Percentiles rank a stretch among this genome's conserved stretches.
Evolutionary conservation across 1,140 invertebrate species (phyloP).

Genomic region (Bombus fervidus): DNA sequence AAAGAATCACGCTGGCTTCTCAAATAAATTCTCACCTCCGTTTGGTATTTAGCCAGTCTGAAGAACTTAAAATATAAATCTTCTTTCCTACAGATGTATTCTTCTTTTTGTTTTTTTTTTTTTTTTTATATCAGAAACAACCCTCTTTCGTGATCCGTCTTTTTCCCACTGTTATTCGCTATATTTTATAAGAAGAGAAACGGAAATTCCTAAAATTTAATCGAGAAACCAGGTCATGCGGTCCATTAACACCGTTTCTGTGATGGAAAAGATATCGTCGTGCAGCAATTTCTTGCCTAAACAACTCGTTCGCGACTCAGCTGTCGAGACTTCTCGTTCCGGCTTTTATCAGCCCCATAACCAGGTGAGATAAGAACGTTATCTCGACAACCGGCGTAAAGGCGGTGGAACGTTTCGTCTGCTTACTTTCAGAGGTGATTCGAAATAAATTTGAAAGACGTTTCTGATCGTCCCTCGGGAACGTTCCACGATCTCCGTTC

Average conservation of each 20-base stretch:
- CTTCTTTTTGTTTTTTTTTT: no score
- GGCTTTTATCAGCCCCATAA: slow-evolving; percentile 58
- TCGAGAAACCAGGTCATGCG: not conserved
- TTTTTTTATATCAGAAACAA: not conserved
- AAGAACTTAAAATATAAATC: not conserved
- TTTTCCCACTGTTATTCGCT: no score
- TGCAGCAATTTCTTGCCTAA: slow-evolving; percentile 42
- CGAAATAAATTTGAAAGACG: slow-evolving; percentile 1
- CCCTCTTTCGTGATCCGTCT: no score
- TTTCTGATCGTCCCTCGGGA: not conserved
- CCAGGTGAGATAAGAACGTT: slow-evolving; percentile 44
- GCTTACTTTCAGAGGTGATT: slow-evolving; percentile 50
- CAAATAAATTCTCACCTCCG: slow-evolving; percentile 30
- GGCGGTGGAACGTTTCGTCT: slow-evolving; percentile 30
- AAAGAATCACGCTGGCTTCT: slow-evolving; percentile 1
- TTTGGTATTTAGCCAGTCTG: slow-evolving; percentile 1
- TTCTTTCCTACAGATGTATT: not conserved
- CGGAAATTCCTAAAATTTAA: not conserved
- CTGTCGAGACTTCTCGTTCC: not conserved
- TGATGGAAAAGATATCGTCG: slow-evolving; percentile 26
- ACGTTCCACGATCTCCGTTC: not conserved
- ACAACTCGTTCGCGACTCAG: slow-evolving; percentile 17
- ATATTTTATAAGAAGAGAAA: no score
- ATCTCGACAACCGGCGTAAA: slow-evolving; percentile 31
- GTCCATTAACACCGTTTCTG: slow-evolving; percentile 8